A percentile compares a stretch with the other conserved stretches of the same genome.
These are phyloP conservation scores for Falco peregrinus DNA, from an alignment of 2,797 vertebrate species.

Conservation along the genomic window DNA sequence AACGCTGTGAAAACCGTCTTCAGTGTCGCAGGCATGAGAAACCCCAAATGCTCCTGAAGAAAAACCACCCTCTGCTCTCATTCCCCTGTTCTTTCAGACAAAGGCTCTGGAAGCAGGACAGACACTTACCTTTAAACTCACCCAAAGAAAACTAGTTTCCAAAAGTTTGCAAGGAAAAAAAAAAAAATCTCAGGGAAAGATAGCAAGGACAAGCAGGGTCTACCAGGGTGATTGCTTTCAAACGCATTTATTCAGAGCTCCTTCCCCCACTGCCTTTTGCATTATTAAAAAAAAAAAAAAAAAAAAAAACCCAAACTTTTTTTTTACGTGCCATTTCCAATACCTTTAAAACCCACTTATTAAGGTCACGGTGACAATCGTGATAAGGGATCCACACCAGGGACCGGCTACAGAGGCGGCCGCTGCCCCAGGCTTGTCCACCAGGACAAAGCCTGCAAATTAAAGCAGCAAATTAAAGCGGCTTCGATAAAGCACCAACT, in stretches of 20 bases:
- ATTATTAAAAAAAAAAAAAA: no score
- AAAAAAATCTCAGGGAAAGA: not conserved
- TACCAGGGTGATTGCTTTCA: not conserved
- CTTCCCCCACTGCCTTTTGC: not conserved
- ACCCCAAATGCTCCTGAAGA: not conserved
- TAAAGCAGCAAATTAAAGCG: not conserved
- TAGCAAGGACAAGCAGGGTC: not conserved
- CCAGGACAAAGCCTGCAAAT: not conserved
- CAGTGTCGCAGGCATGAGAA: not conserved
- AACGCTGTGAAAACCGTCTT: not conserved
- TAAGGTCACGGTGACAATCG: not conserved
- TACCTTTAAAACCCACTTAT: not conserved
- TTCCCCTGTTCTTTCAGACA: not conserved
- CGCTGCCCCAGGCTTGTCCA: not conserved
- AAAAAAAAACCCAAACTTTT: no score
- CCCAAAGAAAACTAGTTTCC: not conserved
- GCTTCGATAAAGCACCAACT: not conserved
- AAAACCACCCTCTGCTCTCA: not conserved
- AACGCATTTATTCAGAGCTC: not conserved
- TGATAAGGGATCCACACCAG: not conserved
- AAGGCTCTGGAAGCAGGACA: not conserved
- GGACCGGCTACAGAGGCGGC: not conserved
- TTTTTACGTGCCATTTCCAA: not conserved
- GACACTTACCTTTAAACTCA: conserved; percentile 30
- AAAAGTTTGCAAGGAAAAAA: not conserved